These are phyloP conservation scores for Tridacna crocea DNA, from an alignment of 2,888 invertebrate species.

Conservation along the genomic window DNA sequence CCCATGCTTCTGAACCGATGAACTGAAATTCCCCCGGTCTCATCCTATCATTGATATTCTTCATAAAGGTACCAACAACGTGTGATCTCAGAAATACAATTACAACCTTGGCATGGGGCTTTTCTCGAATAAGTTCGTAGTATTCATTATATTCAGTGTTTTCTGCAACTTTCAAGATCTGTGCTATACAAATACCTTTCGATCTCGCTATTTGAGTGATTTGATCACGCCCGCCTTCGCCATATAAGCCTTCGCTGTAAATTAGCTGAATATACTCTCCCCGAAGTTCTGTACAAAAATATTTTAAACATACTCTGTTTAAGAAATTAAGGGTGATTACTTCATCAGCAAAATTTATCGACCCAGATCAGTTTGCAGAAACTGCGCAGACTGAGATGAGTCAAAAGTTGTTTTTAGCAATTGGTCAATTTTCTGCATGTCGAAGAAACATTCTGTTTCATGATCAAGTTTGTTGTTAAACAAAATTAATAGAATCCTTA, in stretches of 20 bases:
- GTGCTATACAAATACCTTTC: conserved; percentile 52
- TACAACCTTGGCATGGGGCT: conserved; percentile 50
- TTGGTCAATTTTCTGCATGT: too few relatives aligned
- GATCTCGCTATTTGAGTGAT: conserved; percentile 18
- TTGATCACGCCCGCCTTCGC: conserved; percentile 52
- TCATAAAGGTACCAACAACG: conserved; percentile 31
- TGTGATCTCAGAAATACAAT: conserved; percentile 56
- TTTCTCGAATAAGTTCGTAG: conserved; percentile 29
- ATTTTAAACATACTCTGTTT: background rate
- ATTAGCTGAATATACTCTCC: conserved; percentile 61
- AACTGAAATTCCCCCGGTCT: conserved; percentile 51
- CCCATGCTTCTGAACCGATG: conserved; percentile 56
- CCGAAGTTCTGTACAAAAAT: conserved; percentile 7
- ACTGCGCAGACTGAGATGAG: too few relatives aligned
- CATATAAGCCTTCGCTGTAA: conserved; percentile 59
- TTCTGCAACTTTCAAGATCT: conserved; percentile 39
- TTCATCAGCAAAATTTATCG: too few relatives aligned
- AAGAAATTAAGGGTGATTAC: too few relatives aligned
- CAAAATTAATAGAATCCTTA: too few relatives aligned
- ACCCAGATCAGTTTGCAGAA: too few relatives aligned
- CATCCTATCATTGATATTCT: conserved; percentile 28
- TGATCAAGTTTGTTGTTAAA: too few relatives aligned
- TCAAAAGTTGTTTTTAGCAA: too few relatives aligned
- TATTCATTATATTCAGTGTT: conserved; percentile 26
- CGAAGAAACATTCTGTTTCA: too few relatives aligned